phyloP scores from a whole-genome alignment of 2,797 vertebrate species.

The Liasis olivaceus region DNA sequence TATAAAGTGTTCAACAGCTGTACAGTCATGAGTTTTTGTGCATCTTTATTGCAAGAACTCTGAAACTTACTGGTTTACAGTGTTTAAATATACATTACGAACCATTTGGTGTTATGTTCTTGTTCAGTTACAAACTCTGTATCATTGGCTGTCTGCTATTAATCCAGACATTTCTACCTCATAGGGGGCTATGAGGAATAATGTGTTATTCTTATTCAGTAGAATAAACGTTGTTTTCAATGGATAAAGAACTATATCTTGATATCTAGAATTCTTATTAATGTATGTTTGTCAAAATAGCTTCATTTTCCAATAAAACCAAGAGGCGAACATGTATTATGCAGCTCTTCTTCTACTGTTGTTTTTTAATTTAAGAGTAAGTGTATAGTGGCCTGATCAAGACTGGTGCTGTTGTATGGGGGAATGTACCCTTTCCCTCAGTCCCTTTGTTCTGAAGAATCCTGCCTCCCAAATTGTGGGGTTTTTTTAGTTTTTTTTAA shows the following conservation, averaged over 20 bases:
- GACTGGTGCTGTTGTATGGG: neutral
- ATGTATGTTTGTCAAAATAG: neutral
- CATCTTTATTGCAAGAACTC: neutral
- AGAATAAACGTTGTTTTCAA: neutral
- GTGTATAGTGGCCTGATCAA: neutral
- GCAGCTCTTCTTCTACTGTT: neutral
- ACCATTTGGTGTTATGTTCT: neutral
- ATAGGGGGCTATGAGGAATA: neutral
- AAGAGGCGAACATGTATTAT: neutral
- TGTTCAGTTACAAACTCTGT: neutral
- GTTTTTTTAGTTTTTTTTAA: neutral
- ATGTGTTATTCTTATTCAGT: neutral
- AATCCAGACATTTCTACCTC: neutral
- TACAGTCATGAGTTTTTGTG: neutral
- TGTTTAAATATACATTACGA: neutral
- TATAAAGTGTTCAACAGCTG: neutral
- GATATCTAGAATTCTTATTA: neutral
- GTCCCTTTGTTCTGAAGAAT: neutral
- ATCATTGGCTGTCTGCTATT: neutral
- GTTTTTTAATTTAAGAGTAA: neutral
- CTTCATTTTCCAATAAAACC: constrained; percentile 6
- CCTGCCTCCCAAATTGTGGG: neutral
- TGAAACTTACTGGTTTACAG: neutral
- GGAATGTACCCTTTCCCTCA: neutral
- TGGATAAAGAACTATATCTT: neutral